Evolutionary conservation across 2,797 vertebrate genomes (phyloP), one percentile per base, ranked within the genome.

Genomic region (Labroides dimidiatus): DNA sequence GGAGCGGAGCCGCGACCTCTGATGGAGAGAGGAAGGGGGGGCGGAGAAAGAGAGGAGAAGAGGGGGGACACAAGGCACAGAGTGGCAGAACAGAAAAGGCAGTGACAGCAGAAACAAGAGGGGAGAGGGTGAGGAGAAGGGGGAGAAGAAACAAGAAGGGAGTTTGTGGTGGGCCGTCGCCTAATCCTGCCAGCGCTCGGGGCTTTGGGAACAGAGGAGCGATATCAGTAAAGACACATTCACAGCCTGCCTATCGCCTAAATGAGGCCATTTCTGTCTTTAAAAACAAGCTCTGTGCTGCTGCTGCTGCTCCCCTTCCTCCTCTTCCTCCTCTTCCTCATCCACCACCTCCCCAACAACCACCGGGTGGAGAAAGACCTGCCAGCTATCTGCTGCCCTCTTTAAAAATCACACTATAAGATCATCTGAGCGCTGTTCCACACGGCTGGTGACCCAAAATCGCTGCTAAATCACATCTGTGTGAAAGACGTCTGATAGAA

Each of bases 191-290:
- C 69, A 72, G 60, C 19, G 67, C 83, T 79, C 41, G 53, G n/a
- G 77, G 81, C 77, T 61, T 82, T 58, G 37, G 64, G 51, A 81
- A 76, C 70, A 71, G 75, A 70, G 69, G 69, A 89, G 77, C 23
- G 77, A 86, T 80, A 81, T 88, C 84, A 82, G 77, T 58, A 64
- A 86, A 82, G 77, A 83, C 81, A 78, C 78, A 79, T 68, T 80
- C 75, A 21, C 74, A 41, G 78, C 51, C 70, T 72, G 66, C 51
- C 69, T 80, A 75, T 83, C 62, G 64, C 57, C 79, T 65, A 84
- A 87, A 86, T 63, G 83, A 89, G 87, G 84, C 80, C 82, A 80
- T 75, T 79, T 82, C 63, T 61, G 62, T 59, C 63, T 73, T 21
- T 42, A 69, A 43, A 49, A 52, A 50, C n/a, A 64, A 6, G 39